These are phyloP conservation scores for Mormyrus lacerda DNA, from an alignment of 2,113 vertebrate genomes.

Conservation along the genomic window DNA sequence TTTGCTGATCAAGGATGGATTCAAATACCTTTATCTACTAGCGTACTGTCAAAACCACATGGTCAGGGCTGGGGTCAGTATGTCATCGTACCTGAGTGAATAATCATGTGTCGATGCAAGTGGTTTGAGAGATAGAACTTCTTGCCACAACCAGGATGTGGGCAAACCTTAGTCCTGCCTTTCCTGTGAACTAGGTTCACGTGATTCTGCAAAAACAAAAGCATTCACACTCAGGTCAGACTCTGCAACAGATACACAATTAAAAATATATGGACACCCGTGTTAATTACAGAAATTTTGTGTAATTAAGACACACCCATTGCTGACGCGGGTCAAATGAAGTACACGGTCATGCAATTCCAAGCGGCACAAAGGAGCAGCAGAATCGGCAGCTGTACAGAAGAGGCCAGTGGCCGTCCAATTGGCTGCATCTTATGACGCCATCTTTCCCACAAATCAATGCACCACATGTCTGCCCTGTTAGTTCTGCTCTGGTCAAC, in stretches of 20 bases:
- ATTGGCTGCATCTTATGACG: background rate
- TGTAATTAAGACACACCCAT: background rate
- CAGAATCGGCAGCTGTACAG: background rate
- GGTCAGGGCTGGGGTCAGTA: background rate
- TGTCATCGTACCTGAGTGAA: conserved; percentile 72
- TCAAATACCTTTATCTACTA: background rate
- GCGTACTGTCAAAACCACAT: background rate
- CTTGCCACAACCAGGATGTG: conserved; percentile 84
- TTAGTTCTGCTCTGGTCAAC: background rate
- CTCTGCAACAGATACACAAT: background rate
- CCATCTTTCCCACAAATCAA: background rate
- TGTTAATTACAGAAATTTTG: background rate
- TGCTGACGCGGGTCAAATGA: background rate
- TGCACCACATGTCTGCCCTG: background rate
- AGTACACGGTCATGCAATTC: background rate
- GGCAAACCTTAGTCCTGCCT: conserved; percentile 82
- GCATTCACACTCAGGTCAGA: background rate
- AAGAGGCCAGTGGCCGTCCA: background rate
- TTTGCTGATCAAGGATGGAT: background rate
- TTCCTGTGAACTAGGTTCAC: conserved; percentile 85
- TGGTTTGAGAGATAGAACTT: conserved; percentile 87
- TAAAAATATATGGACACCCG: background rate
- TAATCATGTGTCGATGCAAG: conserved; percentile 86
- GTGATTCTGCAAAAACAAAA: conserved; percentile 65
- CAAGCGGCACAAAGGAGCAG: background rate